Conservation (phyloP, 2,888 invertebrate species). For the Xanthostigma xanthostigma region DNA sequence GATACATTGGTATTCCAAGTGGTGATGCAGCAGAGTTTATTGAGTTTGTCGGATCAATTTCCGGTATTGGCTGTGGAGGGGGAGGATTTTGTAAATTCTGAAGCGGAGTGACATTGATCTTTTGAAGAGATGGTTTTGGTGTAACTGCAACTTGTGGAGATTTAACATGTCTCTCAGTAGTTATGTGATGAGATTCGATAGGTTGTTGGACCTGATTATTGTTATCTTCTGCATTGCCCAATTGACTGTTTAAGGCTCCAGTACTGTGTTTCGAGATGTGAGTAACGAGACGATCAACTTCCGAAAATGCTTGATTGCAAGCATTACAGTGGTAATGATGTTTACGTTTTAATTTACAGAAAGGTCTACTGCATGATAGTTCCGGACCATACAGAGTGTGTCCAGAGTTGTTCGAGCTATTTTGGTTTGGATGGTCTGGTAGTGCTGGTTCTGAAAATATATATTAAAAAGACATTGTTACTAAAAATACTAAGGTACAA, state of each 20-base stretch:
- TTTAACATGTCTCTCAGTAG: constrained; percentile 18
- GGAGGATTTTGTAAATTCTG: constrained; percentile 25
- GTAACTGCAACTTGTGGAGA: constrained; percentile 21
- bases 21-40: constrained; percentile 3
- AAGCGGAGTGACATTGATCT: constrained; percentile 27
- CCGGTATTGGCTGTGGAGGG: constrained; percentile 11
- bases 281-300: constrained; percentile 47
- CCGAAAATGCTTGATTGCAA: constrained; percentile 69
- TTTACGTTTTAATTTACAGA: constrained; percentile 64
- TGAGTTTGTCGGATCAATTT: constrained; percentile 5
- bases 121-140: constrained; percentile 20
- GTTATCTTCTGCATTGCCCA: constrained; percentile 24
- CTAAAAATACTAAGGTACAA: too few species aligned
- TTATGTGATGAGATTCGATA: background rate
- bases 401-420: constrained; percentile 17
- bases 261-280: constrained; percentile 58
- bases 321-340: constrained; percentile 67
- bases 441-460: background rate
- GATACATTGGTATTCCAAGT: constrained; percentile 16
- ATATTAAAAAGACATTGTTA: too few species aligned
- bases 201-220: constrained; percentile 18
- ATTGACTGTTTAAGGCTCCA: constrained; percentile 34
- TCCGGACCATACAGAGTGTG: constrained; percentile 46
- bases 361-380: constrained; percentile 55
- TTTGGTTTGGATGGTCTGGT: background rate